Evolutionary conservation across 2,888 invertebrate genomes (phyloP).

Genomic region (Pharmacophagus antenor): DNA sequence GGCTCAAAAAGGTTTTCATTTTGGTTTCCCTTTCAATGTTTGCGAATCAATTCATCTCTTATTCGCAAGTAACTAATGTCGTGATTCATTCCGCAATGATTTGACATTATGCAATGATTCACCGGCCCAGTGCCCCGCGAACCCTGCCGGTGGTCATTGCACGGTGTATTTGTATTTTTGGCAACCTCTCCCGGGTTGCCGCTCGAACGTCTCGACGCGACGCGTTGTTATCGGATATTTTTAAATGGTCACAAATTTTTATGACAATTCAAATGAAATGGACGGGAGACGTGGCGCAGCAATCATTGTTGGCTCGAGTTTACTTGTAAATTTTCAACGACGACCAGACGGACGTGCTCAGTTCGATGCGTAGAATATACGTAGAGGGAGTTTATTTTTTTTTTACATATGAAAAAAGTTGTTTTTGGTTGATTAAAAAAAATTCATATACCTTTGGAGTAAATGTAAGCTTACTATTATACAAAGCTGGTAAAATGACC

Average conservation of each 20-base stretch:
- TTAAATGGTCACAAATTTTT: slow-evolving; percentile 5
- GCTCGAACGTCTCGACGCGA: slow-evolving; percentile 35
- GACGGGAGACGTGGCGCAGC: neutral
- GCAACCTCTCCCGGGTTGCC: slow-evolving; percentile 63
- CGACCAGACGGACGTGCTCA: no score
- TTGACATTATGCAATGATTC: slow-evolving; percentile 44
- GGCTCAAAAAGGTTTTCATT: no score
- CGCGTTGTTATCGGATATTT: slow-evolving; percentile 19
- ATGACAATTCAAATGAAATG: neutral
- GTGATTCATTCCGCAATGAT: slow-evolving; percentile 20
- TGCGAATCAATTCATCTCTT: neutral
- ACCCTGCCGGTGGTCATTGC: slow-evolving; percentile 36
- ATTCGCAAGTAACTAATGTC: neutral
- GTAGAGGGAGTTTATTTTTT: no score
- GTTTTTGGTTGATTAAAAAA: no score
- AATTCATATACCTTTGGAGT: no score
- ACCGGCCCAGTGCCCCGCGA: slow-evolving; percentile 35
- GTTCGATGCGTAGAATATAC: no score
- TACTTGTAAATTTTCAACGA: no score
- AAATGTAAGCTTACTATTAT: no score
- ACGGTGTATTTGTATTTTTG: slow-evolving; percentile 55
- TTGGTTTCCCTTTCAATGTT: neutral
- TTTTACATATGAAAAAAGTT: no score
- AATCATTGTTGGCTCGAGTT: no score
- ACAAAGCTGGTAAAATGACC: no score